Percentiles rank a stretch among this genome's conserved stretches.
Conservation (phyloP, 1,140 invertebrate genomes). For the Aphelinus certus region DNA sequence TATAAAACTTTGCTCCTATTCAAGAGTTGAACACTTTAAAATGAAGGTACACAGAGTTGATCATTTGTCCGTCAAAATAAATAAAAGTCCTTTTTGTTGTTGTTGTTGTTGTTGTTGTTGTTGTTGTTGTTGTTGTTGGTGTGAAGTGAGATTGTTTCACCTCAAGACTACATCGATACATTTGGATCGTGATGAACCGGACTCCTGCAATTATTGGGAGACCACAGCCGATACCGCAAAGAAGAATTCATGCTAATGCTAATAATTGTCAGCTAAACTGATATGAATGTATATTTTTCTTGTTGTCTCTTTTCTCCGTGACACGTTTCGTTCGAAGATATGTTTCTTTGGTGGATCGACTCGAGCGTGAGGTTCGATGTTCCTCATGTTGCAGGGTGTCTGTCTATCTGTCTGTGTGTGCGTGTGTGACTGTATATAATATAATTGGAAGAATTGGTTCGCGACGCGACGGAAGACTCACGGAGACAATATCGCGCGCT, state of each 20-base stretch:
- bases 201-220: background rate
- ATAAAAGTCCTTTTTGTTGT: constrained; percentile 24
- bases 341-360: constrained; percentile 38
- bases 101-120: background rate
- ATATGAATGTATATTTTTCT: background rate
- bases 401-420: no score
- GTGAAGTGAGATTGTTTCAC: background rate
- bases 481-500: constrained; percentile 6
- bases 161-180: no score
- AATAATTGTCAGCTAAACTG: background rate
- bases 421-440: background rate
- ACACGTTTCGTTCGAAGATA: constrained; percentile 20
- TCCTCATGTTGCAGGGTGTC: constrained; percentile 14
- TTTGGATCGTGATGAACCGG: no score
- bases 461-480: constrained; percentile 4
- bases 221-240: no score
- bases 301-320: background rate
- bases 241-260: background rate
- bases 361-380: constrained; percentile 38
- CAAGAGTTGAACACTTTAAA: constrained; percentile 25
- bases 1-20: constrained; percentile 36
- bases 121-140: constrained; percentile 7
- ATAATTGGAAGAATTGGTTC: constrained; percentile 33
- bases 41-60: constrained; percentile 19
- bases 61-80: constrained; percentile 28